Percentiles rank a stretch among this genome's conserved stretches.
Evolutionary conservation across 2,888 invertebrate genomes (phyloP).

Genomic region (Chromoteleia sp.): DNA sequence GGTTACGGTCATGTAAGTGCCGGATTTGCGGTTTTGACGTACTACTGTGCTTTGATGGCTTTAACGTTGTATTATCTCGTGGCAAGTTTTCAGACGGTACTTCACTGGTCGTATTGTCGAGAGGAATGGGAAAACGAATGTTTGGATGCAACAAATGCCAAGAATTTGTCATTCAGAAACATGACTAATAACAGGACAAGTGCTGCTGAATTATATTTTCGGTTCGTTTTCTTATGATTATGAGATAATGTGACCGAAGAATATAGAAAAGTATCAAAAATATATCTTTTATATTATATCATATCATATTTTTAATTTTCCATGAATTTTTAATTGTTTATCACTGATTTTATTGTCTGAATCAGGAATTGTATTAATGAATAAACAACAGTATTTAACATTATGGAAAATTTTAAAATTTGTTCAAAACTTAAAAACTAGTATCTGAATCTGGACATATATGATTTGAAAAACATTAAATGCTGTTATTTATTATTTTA

Average conservation of each 20-base stretch:
- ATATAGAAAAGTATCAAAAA: too few relatives aligned
- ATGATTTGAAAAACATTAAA: too few relatives aligned
- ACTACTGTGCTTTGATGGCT: slow-evolving; percentile 85
- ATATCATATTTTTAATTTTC: too few relatives aligned
- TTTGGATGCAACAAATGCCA: slow-evolving; percentile 55
- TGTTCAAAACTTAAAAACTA: too few relatives aligned
- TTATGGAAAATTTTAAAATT: too few relatives aligned
- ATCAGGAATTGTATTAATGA: too few relatives aligned
- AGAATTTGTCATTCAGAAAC: background rate
- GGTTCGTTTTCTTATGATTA: slow-evolving; percentile 20
- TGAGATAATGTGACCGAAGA: background rate
- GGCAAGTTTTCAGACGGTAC: slow-evolving; percentile 83
- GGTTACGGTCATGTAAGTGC: slow-evolving; percentile 85
- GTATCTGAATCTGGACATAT: too few relatives aligned
- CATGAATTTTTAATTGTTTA: too few relatives aligned
- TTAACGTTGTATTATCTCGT: slow-evolving; percentile 85
- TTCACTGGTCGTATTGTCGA: slow-evolving; percentile 85
- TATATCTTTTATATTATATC: too few relatives aligned
- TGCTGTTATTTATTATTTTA: too few relatives aligned
- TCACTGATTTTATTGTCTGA: too few relatives aligned
- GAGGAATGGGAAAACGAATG: slow-evolving; percentile 80
- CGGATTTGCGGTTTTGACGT: slow-evolving; percentile 84
- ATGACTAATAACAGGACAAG: slow-evolving; percentile 50
- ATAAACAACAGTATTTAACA: too few relatives aligned
- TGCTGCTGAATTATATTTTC: slow-evolving; percentile 66